Base-by-base conservation (phyloP, 2,888 invertebrate species). In the Trichopoda pennipes region DNA sequence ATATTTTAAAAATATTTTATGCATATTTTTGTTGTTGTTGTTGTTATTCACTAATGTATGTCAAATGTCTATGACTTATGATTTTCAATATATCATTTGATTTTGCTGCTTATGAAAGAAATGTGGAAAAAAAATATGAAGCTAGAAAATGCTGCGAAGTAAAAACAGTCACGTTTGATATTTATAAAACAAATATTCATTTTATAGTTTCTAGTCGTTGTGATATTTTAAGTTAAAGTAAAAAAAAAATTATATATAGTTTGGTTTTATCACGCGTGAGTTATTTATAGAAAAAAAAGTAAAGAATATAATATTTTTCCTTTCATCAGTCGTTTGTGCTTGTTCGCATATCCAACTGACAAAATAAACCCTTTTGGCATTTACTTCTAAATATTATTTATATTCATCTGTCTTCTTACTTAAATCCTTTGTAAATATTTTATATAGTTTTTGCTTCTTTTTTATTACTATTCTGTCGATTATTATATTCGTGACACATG, bases 21-120 rank as follows among this genome's bases (percentile, higher is more conserved):
- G 51, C n/a, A 66, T 72, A 66, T 64, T 53, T 55, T 55, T 55
- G 38, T 28, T 49, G 60, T 56, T 55, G 14, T n/a, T n/a, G n/a
- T n/a, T 35, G 4, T 4, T 9, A 7, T 35, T 44, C 47, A 70
- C 79, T 75, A 82, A 82, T 82, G 75, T 79, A 76, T 82, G 82
- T 79, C 82, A 82, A 82, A 82, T 75, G 75, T 78, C 75, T 79
- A 75, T 82, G 82, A 82, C 82, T 82, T 79, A 79, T 79, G 79
- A 82, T 79, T 79, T 72, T 70, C 79, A 79, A 79, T 82, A 79
- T 72, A 79, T 82, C 79, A 76, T 70, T 68, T 79, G 75, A 79
- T 81, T 74, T 66, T 32, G 51, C 73, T 66, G 49, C 55, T 47
- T 23, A 73, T 55, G 53, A 53, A 61, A 55, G n/a, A 23, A 23